A percentile compares a stretch with the other conserved stretches of the same genome.
These are phyloP conservation scores for Pluvianellus socialis DNA, from an alignment of 2,113 vertebrate genomes.

Conservation along the genomic window DNA sequence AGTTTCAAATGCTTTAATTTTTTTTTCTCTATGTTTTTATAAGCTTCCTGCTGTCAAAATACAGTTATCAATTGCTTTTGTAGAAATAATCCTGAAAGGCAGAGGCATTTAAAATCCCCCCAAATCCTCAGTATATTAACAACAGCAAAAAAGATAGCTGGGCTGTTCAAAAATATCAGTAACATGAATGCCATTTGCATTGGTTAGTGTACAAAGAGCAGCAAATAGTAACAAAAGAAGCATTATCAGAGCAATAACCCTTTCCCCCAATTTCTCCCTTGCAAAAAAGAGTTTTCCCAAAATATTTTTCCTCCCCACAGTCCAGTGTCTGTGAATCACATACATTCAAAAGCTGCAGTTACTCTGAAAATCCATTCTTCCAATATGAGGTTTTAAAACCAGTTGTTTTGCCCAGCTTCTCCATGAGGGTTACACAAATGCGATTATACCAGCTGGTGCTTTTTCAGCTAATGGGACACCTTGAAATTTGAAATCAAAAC, in stretches of 20 bases:
- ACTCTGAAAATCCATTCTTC: neutral
- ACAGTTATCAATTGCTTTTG: conserved; percentile 60
- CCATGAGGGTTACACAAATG: neutral
- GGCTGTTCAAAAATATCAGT: conserved; percentile 58
- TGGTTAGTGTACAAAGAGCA: conserved; percentile 54
- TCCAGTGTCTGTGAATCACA: conserved; percentile 33
- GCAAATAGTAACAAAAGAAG: conserved; percentile 59
- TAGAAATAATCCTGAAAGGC: conserved; percentile 64
- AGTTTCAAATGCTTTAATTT: conserved; percentile 27
- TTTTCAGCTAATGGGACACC: neutral
- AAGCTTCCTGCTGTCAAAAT: conserved; percentile 57
- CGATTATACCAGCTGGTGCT: neutral
- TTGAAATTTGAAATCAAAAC: neutral
- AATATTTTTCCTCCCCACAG: conserved; percentile 25
- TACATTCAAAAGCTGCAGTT: conserved; percentile 55
- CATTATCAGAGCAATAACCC: conserved; percentile 15
- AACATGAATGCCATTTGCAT: conserved; percentile 45
- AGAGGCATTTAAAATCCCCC: conserved; percentile 64
- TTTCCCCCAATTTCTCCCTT: conserved; percentile 3
- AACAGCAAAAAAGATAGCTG: conserved; percentile 66
- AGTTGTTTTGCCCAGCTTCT: neutral
- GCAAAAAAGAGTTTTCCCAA: conserved; percentile 35
- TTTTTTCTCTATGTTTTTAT: conserved; percentile 9
- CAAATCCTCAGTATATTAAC: conserved; percentile 57
- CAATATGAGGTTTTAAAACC: conserved; percentile 2